Evolutionary conservation across 2,113 vertebrate species (phyloP).

Genomic region (Datnioides undecimradiatus): DNA sequence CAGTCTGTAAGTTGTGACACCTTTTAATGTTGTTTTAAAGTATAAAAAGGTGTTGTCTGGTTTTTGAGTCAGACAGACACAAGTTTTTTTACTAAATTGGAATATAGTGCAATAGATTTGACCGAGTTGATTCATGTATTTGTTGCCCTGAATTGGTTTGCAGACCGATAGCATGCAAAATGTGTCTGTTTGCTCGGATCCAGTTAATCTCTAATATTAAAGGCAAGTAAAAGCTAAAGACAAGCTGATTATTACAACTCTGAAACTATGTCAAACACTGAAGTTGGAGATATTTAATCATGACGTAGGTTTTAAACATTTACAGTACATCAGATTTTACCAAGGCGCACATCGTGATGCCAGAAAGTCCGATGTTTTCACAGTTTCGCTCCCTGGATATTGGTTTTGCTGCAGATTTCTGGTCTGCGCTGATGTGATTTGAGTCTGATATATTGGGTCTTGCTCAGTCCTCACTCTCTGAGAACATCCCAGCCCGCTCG

Average conservation of each 20-base stretch:
- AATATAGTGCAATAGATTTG: neutral
- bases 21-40: too few species aligned
- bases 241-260: too few species aligned
- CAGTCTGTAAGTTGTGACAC: too few species aligned
- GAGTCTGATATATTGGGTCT: neutral
- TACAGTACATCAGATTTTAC: neutral
- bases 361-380: neutral
- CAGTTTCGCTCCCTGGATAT: neutral
- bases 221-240: too few species aligned
- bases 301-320: neutral
- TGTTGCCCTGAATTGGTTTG: neutral
- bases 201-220: too few species aligned
- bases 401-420: constrained; percentile 5
- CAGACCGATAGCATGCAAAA: neutral
- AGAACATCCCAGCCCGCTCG: neutral
- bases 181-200: too few species aligned
- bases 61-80: too few species aligned
- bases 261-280: neutral
- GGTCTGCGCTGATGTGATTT: neutral
- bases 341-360: neutral
- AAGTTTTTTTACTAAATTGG: neutral
- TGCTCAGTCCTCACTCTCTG: constrained; percentile 3
- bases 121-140: neutral
- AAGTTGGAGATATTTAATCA: neutral
- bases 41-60: too few species aligned